These are phyloP conservation scores for Spodoptera frugiperda DNA, from an alignment of 1,140 invertebrate genomes.

Conservation along the genomic window DNA sequence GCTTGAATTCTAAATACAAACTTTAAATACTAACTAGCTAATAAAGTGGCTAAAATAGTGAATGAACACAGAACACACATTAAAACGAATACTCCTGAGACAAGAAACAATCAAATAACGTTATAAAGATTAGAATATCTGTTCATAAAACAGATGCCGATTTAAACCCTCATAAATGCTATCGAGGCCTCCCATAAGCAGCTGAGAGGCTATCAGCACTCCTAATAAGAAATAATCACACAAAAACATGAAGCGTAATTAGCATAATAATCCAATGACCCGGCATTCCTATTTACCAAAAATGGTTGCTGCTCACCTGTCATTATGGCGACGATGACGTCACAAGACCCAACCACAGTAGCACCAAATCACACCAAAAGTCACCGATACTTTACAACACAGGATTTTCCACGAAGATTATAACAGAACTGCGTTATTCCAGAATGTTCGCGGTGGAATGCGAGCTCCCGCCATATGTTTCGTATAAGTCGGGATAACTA, in stretches of 20 bases:
- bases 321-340: constrained; percentile 25
- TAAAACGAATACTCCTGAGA: no score
- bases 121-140: neutral
- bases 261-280: constrained; percentile 43
- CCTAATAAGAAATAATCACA: constrained; percentile 16
- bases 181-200: constrained; percentile 25
- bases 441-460: constrained; percentile 67
- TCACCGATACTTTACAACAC: constrained; percentile 47
- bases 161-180: constrained; percentile 28
- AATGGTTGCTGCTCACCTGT: constrained; percentile 21
- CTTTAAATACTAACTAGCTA: no score
- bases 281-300: constrained; percentile 31
- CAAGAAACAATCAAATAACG: constrained; percentile 9
- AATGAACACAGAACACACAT: neutral
- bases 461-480: constrained; percentile 72
- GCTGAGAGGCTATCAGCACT: constrained; percentile 10
- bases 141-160: constrained; percentile 23
- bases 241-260: constrained; percentile 33
- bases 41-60: no score
- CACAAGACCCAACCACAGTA: neutral
- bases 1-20: no score
- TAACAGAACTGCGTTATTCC: constrained; percentile 64
- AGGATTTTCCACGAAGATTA: constrained; percentile 56
- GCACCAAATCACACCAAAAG: constrained; percentile 40
- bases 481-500: constrained; percentile 56